Evolutionary conservation across 2,888 invertebrate genomes (phyloP).

Genomic region (Tromatobia lineatoria): DNA sequence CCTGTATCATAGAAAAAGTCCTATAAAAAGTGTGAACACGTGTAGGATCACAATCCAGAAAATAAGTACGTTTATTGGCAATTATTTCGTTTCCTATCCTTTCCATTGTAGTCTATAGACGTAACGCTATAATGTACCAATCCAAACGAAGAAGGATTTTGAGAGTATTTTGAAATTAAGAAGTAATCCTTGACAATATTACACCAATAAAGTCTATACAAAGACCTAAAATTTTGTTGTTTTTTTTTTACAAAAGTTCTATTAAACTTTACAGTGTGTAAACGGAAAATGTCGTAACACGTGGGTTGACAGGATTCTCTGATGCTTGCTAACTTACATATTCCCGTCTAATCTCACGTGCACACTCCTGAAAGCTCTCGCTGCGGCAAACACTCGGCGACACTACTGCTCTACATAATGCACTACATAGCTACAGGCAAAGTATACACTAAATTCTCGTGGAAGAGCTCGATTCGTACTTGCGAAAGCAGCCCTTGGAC

Average conservation of each 20-base stretch:
- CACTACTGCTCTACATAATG: constrained; percentile 3
- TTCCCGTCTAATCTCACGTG: constrained; percentile 31
- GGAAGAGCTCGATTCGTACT: constrained; percentile 40
- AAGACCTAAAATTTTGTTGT: neutral
- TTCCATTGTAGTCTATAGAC: neutral
- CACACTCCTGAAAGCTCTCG: constrained; percentile 4
- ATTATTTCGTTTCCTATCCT: too few species aligned
- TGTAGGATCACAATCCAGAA: too few species aligned
- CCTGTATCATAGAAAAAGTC: too few species aligned
- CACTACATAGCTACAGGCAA: constrained; percentile 24
- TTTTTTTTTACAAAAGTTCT: neutral
- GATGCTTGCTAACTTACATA: constrained; percentile 24
- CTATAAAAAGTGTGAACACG: too few species aligned
- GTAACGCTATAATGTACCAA: neutral
- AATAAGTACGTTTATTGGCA: too few species aligned
- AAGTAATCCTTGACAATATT: neutral
- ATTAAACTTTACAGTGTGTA: neutral
- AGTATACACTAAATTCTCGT: constrained; percentile 13
- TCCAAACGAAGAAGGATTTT: neutral
- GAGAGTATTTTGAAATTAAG: neutral
- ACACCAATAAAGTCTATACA: constrained; percentile 41
- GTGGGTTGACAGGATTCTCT: neutral
- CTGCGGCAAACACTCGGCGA: constrained; percentile 26
- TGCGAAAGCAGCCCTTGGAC: constrained; percentile 42
- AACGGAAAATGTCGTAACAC: constrained; percentile 15